Conservation (phyloP, 2,797 vertebrate species). For the Muscicapa striata region DNA sequence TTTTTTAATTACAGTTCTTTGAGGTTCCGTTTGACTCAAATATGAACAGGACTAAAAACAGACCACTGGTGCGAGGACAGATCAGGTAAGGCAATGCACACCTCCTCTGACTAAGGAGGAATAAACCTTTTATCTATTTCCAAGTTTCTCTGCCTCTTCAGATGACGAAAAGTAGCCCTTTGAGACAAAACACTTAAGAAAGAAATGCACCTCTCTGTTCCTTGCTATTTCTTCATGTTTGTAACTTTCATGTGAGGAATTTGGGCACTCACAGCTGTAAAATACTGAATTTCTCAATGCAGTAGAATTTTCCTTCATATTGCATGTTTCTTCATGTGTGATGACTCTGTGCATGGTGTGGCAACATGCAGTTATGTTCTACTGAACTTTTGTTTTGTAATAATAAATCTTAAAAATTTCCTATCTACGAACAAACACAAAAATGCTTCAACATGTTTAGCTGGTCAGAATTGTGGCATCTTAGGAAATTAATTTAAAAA, state of each 20-base stretch:
- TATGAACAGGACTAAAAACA: constrained; percentile 99
- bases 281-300: not conserved
- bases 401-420: not conserved
- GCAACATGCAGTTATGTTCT: not conserved
- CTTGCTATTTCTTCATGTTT: not conserved
- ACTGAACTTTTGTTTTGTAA: not conserved
- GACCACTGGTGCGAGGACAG: constrained; percentile 94
- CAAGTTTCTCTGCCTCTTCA: not conserved
- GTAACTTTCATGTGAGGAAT: not conserved
- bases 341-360: rapidly evolving
- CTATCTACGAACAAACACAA: not conserved
- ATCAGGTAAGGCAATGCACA: constrained; percentile 88
- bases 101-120: constrained; percentile 42
- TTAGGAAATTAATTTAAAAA: not conserved
- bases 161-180: not conserved
- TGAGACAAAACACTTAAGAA: not conserved
- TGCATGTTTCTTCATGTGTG: not conserved
- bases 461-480: not conserved
- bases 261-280: not conserved
- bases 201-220: not conserved
- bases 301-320: not conserved
- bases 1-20: constrained; percentile 87
- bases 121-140: not conserved
- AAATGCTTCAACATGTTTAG: not conserved
- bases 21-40: constrained; percentile 99